Conservation (phyloP, 2,113 vertebrate species). For the Neofelis nebulosa region DNA sequence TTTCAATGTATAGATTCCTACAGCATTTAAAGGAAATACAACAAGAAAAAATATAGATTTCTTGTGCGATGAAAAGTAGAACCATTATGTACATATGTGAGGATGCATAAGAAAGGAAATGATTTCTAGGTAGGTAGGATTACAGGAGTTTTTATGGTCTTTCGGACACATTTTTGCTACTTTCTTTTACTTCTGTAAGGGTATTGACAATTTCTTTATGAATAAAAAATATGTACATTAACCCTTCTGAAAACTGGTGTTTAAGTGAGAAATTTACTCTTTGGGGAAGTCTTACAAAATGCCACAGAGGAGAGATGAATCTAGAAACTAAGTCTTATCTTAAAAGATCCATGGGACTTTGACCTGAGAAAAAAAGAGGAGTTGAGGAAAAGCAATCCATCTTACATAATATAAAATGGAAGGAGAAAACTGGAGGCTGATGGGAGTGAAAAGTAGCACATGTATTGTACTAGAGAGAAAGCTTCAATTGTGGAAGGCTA, state of each 20-base stretch:
- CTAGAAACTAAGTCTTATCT: not conserved
- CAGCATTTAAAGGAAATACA: not conserved
- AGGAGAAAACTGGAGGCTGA: not conserved
- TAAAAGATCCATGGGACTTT: not conserved
- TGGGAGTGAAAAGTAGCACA: not conserved
- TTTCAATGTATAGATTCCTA: not conserved
- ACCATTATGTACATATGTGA: not conserved
- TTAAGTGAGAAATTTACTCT: not conserved
- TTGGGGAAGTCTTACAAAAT: not conserved
- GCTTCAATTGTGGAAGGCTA: not conserved
- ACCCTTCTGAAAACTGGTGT: not conserved
- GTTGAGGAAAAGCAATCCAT: not conserved
- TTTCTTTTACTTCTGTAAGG: not conserved
- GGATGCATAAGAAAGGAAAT: not conserved
- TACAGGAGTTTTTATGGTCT: not conserved
- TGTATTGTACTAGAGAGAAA: not conserved
- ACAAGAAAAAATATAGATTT: not conserved
- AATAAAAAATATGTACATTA: not conserved
- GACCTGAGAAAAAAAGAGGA: not conserved
- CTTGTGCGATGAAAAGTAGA: not conserved
- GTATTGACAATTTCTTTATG: not conserved
- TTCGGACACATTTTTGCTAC: not conserved
- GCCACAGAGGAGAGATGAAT: not conserved
- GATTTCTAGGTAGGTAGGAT: not conserved
- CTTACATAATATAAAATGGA: not conserved